Percentiles rank a stretch among this genome's conserved stretches.
Evolutionary conservation across 2,797 vertebrate genomes (phyloP).

Genomic region (Anisognathus igniventris): DNA sequence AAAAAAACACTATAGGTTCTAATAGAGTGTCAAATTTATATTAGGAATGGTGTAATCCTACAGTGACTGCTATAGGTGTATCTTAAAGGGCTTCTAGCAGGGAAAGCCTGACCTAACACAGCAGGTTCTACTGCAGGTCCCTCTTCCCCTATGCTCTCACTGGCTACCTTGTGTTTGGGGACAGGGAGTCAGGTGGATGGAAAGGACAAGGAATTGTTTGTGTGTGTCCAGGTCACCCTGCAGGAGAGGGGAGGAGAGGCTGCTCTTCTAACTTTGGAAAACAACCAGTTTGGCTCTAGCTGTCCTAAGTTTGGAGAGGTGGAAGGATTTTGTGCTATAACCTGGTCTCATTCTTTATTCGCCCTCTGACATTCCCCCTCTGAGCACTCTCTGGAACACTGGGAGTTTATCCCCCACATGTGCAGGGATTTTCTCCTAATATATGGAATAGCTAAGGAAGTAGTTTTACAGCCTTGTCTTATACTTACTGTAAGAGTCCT

Average conservation of each 20-base stretch:
- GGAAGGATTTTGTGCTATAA: neutral
- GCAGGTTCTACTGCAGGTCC: neutral
- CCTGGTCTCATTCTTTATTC: neutral
- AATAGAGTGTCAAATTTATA: neutral
- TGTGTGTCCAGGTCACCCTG: neutral
- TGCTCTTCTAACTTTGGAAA: neutral
- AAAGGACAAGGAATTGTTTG: neutral
- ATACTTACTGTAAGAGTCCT: neutral
- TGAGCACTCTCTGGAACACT: neutral
- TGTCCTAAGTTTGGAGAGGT: neutral
- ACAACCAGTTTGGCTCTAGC: neutral
- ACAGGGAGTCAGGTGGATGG: neutral
- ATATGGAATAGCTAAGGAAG: neutral
- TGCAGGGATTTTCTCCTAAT: neutral
- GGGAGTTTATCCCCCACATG: neutral
- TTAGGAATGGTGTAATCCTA: neutral
- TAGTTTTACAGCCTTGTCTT: neutral
- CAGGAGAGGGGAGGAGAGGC: neutral
- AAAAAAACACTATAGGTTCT: neutral
- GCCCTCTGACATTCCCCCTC: neutral
- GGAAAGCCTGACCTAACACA: neutral
- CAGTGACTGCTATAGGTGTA: neutral
- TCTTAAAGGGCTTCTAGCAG: neutral
- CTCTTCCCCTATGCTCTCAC: neutral
- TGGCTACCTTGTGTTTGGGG: neutral